These are phyloP conservation scores for Gymnodraco acuticeps DNA, from an alignment of 2,797 vertebrate species.

Conservation along the genomic window DNA sequence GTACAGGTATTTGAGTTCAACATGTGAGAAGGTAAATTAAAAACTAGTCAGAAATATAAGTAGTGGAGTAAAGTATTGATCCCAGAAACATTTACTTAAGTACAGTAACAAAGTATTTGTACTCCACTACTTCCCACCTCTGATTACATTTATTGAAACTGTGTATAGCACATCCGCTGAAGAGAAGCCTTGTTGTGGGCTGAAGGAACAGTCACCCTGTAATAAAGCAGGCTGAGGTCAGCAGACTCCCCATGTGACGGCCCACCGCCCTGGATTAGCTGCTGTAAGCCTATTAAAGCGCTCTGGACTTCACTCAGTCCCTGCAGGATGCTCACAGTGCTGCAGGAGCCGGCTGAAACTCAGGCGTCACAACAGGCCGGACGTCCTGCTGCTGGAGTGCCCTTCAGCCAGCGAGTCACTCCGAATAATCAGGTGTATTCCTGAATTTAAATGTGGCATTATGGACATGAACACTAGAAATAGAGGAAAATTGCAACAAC, in stretches of 20 bases:
- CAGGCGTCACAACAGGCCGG: conserved; percentile 21
- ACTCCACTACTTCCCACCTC: too few species aligned
- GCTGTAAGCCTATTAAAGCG: conserved; percentile 83
- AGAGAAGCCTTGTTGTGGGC: conserved; percentile 12
- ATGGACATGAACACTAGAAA: not conserved
- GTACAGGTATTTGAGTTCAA: too few species aligned
- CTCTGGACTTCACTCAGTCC: conserved; percentile 65
- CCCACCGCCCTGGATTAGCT: conserved; percentile 79
- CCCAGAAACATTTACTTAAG: too few species aligned
- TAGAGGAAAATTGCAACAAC: too few species aligned
- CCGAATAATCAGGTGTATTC: not conserved
- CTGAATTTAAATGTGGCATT: not conserved
- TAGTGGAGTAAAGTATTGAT: too few species aligned
- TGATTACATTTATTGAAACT: too few species aligned
- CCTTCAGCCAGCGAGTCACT: conserved; percentile 36
- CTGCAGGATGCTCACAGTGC: conserved; percentile 5
- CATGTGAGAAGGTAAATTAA: too few species aligned
- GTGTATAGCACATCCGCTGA: not conserved
- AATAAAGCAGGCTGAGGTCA: conserved; percentile 68
- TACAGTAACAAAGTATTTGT: too few species aligned
- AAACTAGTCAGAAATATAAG: too few species aligned
- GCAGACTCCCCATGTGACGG: conserved; percentile 76
- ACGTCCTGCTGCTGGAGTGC: conserved; percentile 34
- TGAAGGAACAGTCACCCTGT: conserved; percentile 44
- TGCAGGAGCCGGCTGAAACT: conserved; percentile 24